Evolutionary conservation across 2,797 vertebrate genomes (phyloP).

Genomic region (Limnodromus scolopaceus): DNA sequence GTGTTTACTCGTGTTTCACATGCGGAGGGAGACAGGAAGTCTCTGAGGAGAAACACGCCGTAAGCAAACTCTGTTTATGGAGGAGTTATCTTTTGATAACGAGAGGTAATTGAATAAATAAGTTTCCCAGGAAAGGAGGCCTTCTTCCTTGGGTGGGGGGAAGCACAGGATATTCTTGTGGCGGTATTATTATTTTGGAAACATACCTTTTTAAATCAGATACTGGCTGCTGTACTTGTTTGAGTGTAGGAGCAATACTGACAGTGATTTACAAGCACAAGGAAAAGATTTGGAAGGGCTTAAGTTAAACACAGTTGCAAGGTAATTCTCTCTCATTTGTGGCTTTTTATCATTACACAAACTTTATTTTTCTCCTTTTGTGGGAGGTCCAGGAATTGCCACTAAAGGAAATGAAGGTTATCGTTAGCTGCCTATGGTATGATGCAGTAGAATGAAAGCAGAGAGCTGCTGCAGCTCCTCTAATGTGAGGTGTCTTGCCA

Average conservation of each 20-base stretch:
- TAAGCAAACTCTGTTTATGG: not conserved
- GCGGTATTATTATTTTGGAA: fast-evolving
- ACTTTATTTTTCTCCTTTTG: not conserved
- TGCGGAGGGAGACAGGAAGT: not conserved
- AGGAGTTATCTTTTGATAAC: not conserved
- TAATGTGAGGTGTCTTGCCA: not conserved
- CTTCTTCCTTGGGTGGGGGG: not conserved
- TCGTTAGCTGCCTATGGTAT: not conserved
- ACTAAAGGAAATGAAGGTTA: not conserved
- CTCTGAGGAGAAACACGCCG: not conserved
- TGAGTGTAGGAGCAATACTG: not conserved
- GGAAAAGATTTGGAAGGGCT: not conserved
- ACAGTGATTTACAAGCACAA: not conserved
- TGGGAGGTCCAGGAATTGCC: not conserved
- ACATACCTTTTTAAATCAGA: not conserved
- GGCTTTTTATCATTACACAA: not conserved
- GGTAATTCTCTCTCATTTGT: not conserved
- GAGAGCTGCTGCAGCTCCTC: not conserved
- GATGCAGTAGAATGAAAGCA: not conserved
- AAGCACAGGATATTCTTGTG: not conserved
- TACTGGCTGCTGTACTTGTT: not conserved
- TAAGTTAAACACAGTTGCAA: not conserved
- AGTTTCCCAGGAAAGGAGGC: not conserved
- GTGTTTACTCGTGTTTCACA: not conserved
- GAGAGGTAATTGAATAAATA: not conserved